Conservation (phyloP, 35 echinoderm and acorn worm species). For the Heliocidaris tuberculata region DNA sequence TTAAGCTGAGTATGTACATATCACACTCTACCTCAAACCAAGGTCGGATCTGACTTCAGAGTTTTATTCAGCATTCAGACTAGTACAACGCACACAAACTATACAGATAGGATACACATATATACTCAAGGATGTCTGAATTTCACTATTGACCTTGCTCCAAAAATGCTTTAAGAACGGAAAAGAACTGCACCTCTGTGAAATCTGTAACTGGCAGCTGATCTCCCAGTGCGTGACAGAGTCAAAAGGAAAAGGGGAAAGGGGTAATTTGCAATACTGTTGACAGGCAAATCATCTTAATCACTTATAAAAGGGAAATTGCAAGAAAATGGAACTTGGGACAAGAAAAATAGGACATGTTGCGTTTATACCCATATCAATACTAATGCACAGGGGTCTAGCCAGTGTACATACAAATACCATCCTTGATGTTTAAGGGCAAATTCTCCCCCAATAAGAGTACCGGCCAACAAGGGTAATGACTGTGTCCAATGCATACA, state of each 20-base stretch:
- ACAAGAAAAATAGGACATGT: neutral
- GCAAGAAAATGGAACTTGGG: neutral
- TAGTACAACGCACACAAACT: neutral
- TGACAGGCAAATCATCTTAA: neutral
- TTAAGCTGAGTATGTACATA: no score
- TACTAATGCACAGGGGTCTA: no score
- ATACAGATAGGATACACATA: neutral
- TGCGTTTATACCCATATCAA: no score
- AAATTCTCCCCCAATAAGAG: no score
- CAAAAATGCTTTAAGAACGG: neutral
- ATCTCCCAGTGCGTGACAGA: neutral
- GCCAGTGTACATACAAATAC: no score
- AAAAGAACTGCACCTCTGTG: conserved; percentile 4
- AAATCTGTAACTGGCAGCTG: neutral
- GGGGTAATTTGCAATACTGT: neutral
- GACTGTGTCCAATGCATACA: no score
- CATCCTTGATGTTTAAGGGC: no score
- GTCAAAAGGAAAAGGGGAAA: neutral
- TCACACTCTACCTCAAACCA: no score
- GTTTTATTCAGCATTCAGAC: no score
- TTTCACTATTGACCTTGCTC: neutral
- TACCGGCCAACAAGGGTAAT: no score
- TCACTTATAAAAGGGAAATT: neutral
- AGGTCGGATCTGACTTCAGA: no score
- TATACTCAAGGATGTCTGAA: neutral